Conservation (phyloP, 2,113 vertebrate genomes). For the Pterophyllum scalare region DNA sequence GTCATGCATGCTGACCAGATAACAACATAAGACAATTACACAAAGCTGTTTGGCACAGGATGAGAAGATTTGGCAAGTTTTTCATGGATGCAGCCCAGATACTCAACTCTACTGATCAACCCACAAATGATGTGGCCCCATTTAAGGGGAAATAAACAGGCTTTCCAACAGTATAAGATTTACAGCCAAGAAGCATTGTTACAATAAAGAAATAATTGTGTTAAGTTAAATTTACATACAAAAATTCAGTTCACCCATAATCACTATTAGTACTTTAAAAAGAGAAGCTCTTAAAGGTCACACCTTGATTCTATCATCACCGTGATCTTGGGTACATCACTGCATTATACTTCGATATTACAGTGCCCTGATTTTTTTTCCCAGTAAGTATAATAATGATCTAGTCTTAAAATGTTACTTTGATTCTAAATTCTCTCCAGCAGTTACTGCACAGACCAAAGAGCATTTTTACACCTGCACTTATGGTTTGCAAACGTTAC, state of each 20-base stretch:
- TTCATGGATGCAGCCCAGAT: no score
- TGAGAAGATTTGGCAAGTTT: no score
- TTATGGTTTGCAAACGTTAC: background rate
- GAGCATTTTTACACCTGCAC: background rate
- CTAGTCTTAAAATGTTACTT: background rate
- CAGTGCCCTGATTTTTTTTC: background rate
- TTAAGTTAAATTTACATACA: background rate
- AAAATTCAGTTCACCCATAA: no score
- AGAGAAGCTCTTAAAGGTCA: background rate
- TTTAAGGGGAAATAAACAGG: no score
- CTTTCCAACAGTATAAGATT: no score
- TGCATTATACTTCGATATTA: background rate
- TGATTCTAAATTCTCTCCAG: no score
- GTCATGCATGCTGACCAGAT: background rate
- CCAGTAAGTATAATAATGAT: background rate
- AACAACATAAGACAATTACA: background rate
- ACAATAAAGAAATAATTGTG: no score
- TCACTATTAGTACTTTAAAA: background rate
- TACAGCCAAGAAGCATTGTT: no score
- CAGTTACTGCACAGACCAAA: background rate
- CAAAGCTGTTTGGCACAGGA: no score
- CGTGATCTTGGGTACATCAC: background rate
- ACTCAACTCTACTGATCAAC: no score
- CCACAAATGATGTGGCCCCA: no score
- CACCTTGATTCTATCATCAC: background rate